A percentile compares a stretch with the other conserved stretches of the same genome.
These are phyloP conservation scores for Halocaridina rubra DNA, from an alignment of 2,888 invertebrate genomes.

Conservation along the genomic window DNA sequence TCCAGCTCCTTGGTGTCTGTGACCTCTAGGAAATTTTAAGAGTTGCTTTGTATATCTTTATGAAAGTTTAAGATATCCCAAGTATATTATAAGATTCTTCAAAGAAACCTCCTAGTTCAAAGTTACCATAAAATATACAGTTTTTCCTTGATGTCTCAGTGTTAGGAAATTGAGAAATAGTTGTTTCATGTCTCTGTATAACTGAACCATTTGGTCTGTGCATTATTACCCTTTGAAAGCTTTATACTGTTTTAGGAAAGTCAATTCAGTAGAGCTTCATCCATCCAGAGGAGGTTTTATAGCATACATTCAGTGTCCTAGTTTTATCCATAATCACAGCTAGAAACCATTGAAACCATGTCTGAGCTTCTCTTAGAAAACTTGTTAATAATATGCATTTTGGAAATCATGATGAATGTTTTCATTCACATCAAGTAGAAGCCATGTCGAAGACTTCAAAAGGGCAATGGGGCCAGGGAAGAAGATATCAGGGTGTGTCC, in stretches of 20 bases:
- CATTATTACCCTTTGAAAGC: no score
- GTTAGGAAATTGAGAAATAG: neutral
- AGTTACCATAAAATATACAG: no score
- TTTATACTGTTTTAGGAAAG: neutral
- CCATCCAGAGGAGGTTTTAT: neutral
- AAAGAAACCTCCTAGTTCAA: no score
- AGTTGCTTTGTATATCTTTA: neutral
- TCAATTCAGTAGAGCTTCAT: neutral
- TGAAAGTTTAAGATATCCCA: no score
- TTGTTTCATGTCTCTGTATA: neutral
- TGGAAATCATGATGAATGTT: constrained; percentile 6
- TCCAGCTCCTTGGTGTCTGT: neutral
- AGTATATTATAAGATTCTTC: no score
- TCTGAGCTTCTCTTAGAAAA: neutral
- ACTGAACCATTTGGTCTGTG: no score
- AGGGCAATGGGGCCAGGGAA: constrained; percentile 9
- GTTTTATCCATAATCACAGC: no score
- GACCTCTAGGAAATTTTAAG: neutral
- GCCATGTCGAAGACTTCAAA: constrained; percentile 4
- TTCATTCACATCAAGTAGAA: neutral
- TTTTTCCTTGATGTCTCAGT: no score
- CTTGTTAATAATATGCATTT: neutral
- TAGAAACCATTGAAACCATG: no score
- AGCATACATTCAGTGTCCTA: no score
- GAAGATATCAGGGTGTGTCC: neutral